These are phyloP conservation scores for Irena cyanogastra DNA, from an alignment of 2,113 vertebrate genomes.

Conservation along the genomic window DNA sequence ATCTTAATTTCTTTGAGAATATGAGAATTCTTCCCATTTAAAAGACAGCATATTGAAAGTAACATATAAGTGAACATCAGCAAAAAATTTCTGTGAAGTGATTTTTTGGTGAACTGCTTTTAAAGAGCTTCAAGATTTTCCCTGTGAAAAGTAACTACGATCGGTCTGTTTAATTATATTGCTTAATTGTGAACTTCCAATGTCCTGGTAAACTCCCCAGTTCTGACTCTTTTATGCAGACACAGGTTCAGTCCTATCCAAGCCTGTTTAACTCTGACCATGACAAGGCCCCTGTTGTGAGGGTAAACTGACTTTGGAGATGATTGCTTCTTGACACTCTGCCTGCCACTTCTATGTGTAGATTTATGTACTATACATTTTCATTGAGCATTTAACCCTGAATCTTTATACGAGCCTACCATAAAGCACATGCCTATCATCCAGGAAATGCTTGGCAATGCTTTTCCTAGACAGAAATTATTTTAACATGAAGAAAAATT, in stretches of 20 bases:
- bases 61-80: background rate
- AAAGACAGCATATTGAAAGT: background rate
- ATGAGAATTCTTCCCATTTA: background rate
- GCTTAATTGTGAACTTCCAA: background rate
- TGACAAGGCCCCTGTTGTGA: constrained; percentile 47
- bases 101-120: background rate
- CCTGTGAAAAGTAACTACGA: background rate
- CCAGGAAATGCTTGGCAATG: constrained; percentile 28
- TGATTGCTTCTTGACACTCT: constrained; percentile 60
- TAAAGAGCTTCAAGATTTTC: background rate
- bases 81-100: background rate
- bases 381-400: constrained; percentile 60
- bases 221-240: background rate
- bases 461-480: constrained; percentile 2
- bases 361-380: constrained; percentile 58
- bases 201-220: background rate
- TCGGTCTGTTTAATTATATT: background rate
- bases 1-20: background rate
- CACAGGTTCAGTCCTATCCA: background rate
- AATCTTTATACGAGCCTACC: constrained; percentile 35
- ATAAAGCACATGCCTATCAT: constrained; percentile 40
- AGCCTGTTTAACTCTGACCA: constrained; percentile 8
- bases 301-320: constrained; percentile 50
- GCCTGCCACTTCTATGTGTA: constrained; percentile 11
- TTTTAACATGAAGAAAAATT: constrained; percentile 27